Evolutionary conservation across 2,113 vertebrate genomes (phyloP), one percentile per base, ranked within the genome.

Genomic region (Isurus oxyrinchus): DNA sequence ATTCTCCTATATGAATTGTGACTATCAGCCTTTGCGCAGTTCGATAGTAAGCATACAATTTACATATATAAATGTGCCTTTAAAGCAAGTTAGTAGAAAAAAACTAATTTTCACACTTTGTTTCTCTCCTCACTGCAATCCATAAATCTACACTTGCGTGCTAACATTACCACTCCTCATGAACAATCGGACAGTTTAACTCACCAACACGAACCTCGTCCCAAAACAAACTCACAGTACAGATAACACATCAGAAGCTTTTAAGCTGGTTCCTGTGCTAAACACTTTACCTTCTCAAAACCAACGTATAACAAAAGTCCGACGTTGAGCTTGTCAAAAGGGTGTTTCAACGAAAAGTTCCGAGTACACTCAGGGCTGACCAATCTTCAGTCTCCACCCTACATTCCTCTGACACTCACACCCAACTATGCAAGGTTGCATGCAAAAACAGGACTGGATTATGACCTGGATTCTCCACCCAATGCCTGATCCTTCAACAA

Each of bases 361-460:
- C 23, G 7, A 3, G 0, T 72, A 1, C 94, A 2, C 16, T 76
- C 0, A 49, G 94, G 2, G 4, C 8, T 31, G 11, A 27, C 21
- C 8, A 53, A 49, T 2, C 66, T 72, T 1, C 67, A 95, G 94
- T 72, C 44, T 55, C 94, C 94, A 31, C 94, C 63, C 94, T 76
- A 23, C 40, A 95, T 95, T 95, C 94, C 94, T 95, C 0, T 55
- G 49, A 95, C 67, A 76, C 88, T 61, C 88, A 55, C 44, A 72
- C 66, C 66, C 66, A 95, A 95, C 44, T 55, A 14, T 44, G 94
- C 67, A 72, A 31, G 94, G 67, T 72, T 67, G 67, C 49, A 69
- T 76, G 63, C 94, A 72, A 95, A 76, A 67, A 55, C 35, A 53
- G 66, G 76, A 53, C 21, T 55, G 94, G 94, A 95, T 35, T 76